Evolutionary conservation across 2,797 vertebrate genomes (phyloP), one percentile per base, ranked within the genome.

Genomic region (Pipistrellus pipistrellus): DNA sequence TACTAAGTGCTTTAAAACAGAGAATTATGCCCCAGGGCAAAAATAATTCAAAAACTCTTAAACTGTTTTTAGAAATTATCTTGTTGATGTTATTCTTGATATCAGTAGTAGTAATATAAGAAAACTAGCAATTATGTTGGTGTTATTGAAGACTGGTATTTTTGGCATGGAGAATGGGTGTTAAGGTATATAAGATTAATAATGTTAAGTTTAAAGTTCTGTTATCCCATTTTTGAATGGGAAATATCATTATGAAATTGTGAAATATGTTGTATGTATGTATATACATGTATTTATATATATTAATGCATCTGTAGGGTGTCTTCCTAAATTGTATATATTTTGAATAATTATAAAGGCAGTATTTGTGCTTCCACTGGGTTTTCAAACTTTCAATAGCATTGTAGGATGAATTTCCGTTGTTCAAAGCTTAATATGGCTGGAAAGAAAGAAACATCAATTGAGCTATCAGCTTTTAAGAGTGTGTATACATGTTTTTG

Each of bases 121-220:
- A 23, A 75, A 75, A 57, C 32, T 46, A 75, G 55, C 41, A n/a
- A 77, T 57, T 41, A 62, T 27, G 3, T 90, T 87, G 30, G 8
- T 75, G 57, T 73, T 73, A 68, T 59, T 81, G 59, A 80, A 51
- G 23, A 44, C 35, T 82, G 27, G 77, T 35, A n/a, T 86, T 95
- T 93, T 87, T 78, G 84, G n/a, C 18, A 25, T 6, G 1, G 51
- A 90, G 69, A 27, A 25, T 73, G 27, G 27, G 4, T 85, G 2
- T 38, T 64, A 44, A 86, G 82, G n/a, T 12, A 77, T 64, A 23
- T 4, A 27, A 32, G 25, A 53, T 64, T 32, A 38, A 20, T 32
- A 27, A 72, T 8, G 53, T 80, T 66, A 59, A 51, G 21, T n/a
- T 35, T 85, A 66, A 93, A 69, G 20, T 41, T 76, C 51, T 59